Evolutionary conservation across 1,140 invertebrate species (phyloP).

Genomic region (Drosophila seguyi): DNA sequence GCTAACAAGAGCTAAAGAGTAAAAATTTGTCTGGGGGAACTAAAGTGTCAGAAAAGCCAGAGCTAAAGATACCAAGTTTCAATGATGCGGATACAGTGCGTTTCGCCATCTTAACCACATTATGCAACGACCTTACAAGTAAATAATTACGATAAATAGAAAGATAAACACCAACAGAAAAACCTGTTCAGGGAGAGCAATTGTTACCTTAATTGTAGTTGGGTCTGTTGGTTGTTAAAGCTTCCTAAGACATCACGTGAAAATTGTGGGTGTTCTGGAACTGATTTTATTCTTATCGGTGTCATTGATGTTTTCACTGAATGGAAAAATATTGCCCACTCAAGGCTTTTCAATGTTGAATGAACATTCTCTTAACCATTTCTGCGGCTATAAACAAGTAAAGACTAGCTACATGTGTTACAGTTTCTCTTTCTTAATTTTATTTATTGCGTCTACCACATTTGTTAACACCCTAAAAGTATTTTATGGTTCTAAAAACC

Average conservation of each 20-base stretch:
- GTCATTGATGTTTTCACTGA: not conserved
- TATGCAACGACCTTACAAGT: constrained; percentile 32
- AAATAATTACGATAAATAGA: constrained; percentile 48
- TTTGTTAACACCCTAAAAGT: constrained; percentile 15
- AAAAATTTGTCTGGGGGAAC: constrained; percentile 28
- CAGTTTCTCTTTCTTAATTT: constrained; percentile 5
- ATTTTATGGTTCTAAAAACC: constrained; percentile 27
- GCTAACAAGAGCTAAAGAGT: constrained; percentile 19
- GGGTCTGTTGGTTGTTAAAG: not conserved
- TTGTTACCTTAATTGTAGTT: constrained; percentile 7
- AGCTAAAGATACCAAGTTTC: constrained; percentile 32
- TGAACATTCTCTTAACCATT: not conserved
- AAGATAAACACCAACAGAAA: constrained; percentile 30
- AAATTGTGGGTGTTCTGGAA: not conserved
- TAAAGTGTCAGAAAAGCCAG: constrained; percentile 28
- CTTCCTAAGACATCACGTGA: not conserved
- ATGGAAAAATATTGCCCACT: not conserved
- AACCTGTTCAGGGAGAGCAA: constrained; percentile 23
- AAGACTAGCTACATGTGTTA: not conserved
- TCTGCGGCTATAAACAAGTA: not conserved
- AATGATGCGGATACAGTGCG: constrained; percentile 36
- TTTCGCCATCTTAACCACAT: constrained; percentile 27
- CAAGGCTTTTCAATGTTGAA: not conserved
- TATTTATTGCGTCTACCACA: constrained; percentile 8
- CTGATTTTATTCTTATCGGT: not conserved